Evolutionary conservation across 2,888 invertebrate genomes (phyloP).

Genomic region (Metellina segmentata): DNA sequence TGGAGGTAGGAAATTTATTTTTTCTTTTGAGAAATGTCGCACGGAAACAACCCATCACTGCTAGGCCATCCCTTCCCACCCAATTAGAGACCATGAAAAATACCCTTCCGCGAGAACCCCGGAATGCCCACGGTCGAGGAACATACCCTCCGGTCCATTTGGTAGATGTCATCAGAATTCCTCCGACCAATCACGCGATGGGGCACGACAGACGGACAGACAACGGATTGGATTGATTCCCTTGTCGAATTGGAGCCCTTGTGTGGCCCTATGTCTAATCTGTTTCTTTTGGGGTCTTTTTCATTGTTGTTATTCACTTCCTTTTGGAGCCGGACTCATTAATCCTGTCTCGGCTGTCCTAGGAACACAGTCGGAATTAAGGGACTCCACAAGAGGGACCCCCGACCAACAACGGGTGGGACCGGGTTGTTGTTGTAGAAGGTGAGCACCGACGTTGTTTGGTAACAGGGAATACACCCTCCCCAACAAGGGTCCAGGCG

Average conservation of each 20-base stretch:
- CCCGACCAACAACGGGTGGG: conserved; percentile 4
- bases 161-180: neutral
- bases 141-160: neutral
- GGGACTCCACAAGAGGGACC: conserved; percentile 1
- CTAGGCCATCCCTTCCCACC: neutral
- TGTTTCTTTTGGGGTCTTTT: neutral
- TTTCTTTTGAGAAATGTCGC: neutral
- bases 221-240: too few species aligned
- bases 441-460: neutral
- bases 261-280: neutral
- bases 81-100: conserved; percentile 35
- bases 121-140: conserved; percentile 10
- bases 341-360: too few species aligned
- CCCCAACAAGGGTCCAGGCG: conserved; percentile 21
- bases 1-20: neutral
- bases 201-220: neutral
- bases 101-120: neutral
- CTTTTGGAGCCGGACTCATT: too few species aligned
- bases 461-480: neutral
- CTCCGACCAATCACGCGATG: conserved; percentile 8
- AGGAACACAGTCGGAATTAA: conserved; percentile 6
- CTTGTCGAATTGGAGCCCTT: too few species aligned
- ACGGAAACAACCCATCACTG: conserved; percentile 55
- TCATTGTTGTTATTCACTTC: neutral
- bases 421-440: neutral